These are phyloP conservation scores for Girardinus metallicus DNA, from an alignment of 2,797 vertebrate genomes.

Conservation along the genomic window DNA sequence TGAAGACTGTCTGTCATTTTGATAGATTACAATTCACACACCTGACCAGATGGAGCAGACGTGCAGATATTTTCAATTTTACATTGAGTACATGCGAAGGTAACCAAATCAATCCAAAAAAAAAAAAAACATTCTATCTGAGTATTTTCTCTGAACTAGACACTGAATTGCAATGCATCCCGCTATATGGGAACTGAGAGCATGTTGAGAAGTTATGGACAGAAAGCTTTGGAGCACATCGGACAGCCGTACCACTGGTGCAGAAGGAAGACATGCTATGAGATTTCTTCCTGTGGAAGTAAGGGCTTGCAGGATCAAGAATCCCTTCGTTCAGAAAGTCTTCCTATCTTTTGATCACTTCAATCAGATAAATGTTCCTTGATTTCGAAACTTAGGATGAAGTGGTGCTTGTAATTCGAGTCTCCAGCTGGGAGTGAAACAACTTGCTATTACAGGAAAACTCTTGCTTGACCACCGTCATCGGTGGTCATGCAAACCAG, in stretches of 20 bases:
- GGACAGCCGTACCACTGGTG: background rate
- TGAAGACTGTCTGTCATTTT: background rate
- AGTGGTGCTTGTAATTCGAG: background rate
- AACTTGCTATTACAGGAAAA: background rate
- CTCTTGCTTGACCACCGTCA: too few relatives aligned
- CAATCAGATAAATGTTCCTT: background rate
- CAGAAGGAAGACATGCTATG: background rate
- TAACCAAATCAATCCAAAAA: background rate
- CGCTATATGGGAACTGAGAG: too few relatives aligned
- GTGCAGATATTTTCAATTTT: too few relatives aligned
- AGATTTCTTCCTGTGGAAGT: background rate
- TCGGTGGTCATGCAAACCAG: too few relatives aligned
- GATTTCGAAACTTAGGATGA: background rate
- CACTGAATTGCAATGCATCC: background rate
- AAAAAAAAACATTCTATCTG: background rate
- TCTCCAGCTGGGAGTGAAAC: background rate
- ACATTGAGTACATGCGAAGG: too few relatives aligned
- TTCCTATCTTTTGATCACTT: background rate
- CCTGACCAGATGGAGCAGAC: too few relatives aligned
- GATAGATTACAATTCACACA: too few relatives aligned
- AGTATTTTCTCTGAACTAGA: background rate
- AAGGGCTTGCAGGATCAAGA: background rate
- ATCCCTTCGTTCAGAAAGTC: background rate
- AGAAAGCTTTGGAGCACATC: background rate
- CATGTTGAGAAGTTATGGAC: background rate